Percentiles rank a stretch among this genome's conserved stretches.
These are phyloP conservation scores for Phymastichus coffea DNA, from an alignment of 1,140 invertebrate genomes.

Conservation along the genomic window DNA sequence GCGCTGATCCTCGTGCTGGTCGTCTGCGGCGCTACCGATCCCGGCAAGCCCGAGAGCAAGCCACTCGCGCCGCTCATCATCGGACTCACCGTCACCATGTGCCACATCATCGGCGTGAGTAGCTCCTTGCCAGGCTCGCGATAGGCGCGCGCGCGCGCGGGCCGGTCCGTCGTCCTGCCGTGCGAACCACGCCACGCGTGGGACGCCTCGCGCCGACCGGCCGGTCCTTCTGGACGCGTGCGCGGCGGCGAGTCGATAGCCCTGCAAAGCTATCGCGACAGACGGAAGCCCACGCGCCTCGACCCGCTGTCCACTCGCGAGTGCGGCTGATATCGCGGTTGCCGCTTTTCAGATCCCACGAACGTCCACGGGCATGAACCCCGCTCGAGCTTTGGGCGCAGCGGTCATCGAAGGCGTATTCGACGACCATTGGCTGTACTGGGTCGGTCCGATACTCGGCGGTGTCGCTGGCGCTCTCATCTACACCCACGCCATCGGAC, in stretches of 20 bases:
- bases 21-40: constrained; percentile 84
- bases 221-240: too few relatives aligned
- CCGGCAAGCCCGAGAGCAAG: constrained; percentile 70
- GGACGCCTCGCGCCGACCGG: too few relatives aligned
- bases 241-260: too few relatives aligned
- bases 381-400: constrained; percentile 81
- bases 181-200: too few relatives aligned
- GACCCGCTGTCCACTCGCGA: too few relatives aligned
- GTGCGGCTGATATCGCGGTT: too few relatives aligned
- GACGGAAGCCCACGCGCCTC: too few relatives aligned
- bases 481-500: constrained; percentile 72
- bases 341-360: constrained; percentile 65
- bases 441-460: constrained; percentile 81
- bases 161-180: too few relatives aligned
- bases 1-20: constrained; percentile 86
- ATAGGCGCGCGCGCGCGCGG: too few relatives aligned
- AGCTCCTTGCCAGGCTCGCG: neutral
- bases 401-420: constrained; percentile 76
- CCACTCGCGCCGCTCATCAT: constrained; percentile 85
- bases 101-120: constrained; percentile 82
- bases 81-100: constrained; percentile 82
- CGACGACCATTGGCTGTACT: constrained; percentile 86
- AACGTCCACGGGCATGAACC: constrained; percentile 89
- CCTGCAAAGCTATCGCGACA: too few relatives aligned
- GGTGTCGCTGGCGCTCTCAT: constrained; percentile 74